Evolutionary conservation across 2,113 vertebrate species (phyloP).

Genomic region (Petaurus breviceps): DNA sequence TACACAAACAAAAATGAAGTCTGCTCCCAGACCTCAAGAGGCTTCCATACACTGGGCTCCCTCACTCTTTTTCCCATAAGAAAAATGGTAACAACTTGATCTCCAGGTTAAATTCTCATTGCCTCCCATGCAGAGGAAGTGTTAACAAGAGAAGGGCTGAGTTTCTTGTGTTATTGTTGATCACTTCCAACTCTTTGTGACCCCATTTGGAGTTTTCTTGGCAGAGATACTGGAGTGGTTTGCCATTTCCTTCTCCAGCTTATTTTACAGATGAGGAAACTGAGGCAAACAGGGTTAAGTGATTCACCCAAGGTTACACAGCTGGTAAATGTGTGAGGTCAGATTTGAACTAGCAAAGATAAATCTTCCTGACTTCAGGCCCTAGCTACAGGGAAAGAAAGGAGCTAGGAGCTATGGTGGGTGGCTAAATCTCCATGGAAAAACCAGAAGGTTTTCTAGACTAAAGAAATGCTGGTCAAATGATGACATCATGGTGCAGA

Average conservation of each 20-base stretch:
- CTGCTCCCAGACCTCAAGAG: not conserved
- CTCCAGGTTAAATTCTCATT: not conserved
- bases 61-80: not conserved
- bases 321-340: no score
- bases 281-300: no score
- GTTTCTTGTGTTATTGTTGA: not conserved
- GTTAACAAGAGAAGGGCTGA: not conserved
- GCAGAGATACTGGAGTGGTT: not conserved
- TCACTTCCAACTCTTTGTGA: not conserved
- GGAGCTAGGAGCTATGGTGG: not conserved
- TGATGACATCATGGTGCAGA: not conserved
- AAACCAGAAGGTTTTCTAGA: not conserved
- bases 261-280: no score
- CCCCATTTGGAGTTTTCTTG: not conserved
- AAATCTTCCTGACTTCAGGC: no score
- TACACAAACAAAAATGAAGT: not conserved
- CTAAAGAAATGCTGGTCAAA: not conserved
- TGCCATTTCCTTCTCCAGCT: no score
- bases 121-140: not conserved
- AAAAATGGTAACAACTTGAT: not conserved
- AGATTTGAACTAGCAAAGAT: no score
- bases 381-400: no score
- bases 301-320: no score
- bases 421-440: not conserved
- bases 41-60: not conserved